A percentile compares a stretch with the other conserved stretches of the same genome.
phyloP scores from a whole-genome alignment of 64 coral and sea anemone species.

The Montipora capricornis region DNA sequence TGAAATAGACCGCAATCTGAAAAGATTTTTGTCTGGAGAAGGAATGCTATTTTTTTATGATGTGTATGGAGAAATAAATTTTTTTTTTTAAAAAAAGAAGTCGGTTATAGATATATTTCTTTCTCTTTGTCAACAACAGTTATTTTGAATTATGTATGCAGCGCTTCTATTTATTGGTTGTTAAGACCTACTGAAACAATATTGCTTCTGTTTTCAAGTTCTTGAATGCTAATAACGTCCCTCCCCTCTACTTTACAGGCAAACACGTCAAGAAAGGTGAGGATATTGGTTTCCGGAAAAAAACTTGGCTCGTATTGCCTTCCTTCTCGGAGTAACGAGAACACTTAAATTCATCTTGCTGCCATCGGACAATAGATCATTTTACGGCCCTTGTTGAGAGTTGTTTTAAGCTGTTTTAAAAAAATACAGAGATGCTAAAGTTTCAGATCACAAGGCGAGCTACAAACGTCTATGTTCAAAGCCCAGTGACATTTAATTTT shows the following conservation, averaged over 20 bases:
- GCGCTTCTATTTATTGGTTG: background rate
- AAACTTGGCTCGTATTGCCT: background rate
- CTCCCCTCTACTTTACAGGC: slow-evolving; percentile 67
- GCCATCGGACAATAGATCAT: background rate
- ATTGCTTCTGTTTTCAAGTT: slow-evolving; percentile 40
- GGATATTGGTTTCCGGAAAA: background rate
- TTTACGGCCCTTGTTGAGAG: background rate
- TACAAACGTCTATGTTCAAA: background rate
- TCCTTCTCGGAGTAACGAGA: background rate
- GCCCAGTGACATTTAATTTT: background rate
- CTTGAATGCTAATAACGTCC: slow-evolving; percentile 2
- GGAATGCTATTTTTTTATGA: background rate
- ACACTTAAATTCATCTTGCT: background rate
- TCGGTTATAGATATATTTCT: too few species aligned
- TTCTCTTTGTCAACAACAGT: slow-evolving; percentile 6
- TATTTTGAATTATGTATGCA: background rate
- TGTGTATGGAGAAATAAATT: background rate
- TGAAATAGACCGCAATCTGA: background rate
- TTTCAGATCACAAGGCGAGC: slow-evolving; percentile 37
- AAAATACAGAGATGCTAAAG: slow-evolving; percentile 29
- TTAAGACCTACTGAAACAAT: slow-evolving; percentile 5
- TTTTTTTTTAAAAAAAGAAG: background rate
- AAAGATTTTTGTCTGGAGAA: background rate
- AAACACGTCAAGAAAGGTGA: slow-evolving; percentile 85
- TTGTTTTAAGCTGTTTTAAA: background rate